Evolutionary conservation across 2,888 invertebrate genomes (phyloP).

Genomic region (Syrphus vitripennis): DNA sequence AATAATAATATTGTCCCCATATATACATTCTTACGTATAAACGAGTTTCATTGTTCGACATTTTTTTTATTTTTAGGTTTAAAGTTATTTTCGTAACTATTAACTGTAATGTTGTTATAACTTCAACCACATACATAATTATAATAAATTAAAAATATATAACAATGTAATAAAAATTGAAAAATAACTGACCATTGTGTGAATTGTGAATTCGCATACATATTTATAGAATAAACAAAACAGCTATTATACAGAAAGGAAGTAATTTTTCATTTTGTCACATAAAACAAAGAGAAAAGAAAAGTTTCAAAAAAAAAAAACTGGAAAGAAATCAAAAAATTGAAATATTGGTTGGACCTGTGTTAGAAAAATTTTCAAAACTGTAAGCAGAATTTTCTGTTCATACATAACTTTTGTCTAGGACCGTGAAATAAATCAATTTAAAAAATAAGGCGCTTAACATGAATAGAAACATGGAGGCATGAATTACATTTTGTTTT

Average conservation of each 20-base stretch:
- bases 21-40: background rate
- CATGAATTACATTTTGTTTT: too few species aligned
- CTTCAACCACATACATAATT: conserved; percentile 14
- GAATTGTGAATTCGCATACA: conserved; percentile 59
- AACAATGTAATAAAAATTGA: conserved; percentile 25
- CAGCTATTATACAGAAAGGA: conserved; percentile 2
- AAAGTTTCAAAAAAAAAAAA: too few species aligned
- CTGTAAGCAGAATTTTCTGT: too few species aligned
- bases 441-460: too few species aligned
- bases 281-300: too few species aligned
- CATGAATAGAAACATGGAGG: too few species aligned
- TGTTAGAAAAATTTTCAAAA: too few species aligned
- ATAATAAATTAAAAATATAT: background rate
- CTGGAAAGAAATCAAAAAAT: too few species aligned
- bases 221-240: conserved; percentile 59
- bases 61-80: conserved; percentile 26
- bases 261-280: background rate
- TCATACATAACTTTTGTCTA: too few species aligned
- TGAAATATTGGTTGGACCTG: too few species aligned
- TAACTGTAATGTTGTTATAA: conserved; percentile 48
- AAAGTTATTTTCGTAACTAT: conserved; percentile 31
- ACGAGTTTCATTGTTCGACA: conserved; percentile 22
- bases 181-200: conserved; percentile 30
- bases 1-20: background rate
- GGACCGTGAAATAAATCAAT: too few species aligned